These are phyloP conservation scores for Drosophila navojoa DNA, from an alignment of 1,140 invertebrate genomes.

Conservation along the genomic window DNA sequence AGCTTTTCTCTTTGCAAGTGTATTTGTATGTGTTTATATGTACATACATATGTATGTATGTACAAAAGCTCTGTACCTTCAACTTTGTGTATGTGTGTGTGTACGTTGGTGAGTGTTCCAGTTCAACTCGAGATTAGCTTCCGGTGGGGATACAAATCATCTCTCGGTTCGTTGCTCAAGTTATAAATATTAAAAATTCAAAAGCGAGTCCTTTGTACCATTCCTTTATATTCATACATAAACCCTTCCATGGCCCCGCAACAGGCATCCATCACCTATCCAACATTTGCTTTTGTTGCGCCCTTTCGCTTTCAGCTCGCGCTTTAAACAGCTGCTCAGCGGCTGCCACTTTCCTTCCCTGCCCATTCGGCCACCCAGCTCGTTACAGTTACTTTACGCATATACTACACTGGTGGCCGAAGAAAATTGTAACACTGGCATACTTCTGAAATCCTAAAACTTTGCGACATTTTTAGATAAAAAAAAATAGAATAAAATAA, in stretches of 20 bases:
- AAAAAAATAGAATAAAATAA: not conserved
- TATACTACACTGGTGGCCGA: constrained; percentile 62
- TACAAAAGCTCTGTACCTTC: constrained; percentile 9
- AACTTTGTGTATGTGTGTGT: not conserved
- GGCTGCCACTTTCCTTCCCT: not conserved
- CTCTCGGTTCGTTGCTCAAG: constrained; percentile 79
- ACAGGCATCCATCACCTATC: constrained; percentile 26
- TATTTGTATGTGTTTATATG: not conserved
- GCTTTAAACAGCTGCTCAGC: constrained; percentile 71
- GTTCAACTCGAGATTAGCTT: constrained; percentile 79
- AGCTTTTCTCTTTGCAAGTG: constrained; percentile 5
- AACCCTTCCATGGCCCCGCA: not conserved
- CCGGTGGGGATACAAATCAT: constrained; percentile 80
- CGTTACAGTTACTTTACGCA: constrained; percentile 77
- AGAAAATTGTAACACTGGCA: constrained; percentile 56
- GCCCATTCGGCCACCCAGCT: constrained; percentile 32
- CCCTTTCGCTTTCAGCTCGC: constrained; percentile 73
- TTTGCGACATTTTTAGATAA: constrained; percentile 15
- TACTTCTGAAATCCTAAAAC: constrained; percentile 30
- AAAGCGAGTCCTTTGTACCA: constrained; percentile 60
- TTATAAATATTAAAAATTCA: constrained; percentile 82
- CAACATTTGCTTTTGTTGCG: constrained; percentile 55
- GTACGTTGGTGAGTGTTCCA: constrained; percentile 28
- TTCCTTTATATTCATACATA: constrained; percentile 4
- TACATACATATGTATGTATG: constrained; percentile 19